Evolutionary conservation across 2,797 vertebrate genomes (phyloP).

Genomic region (Simalia tracyae): DNA sequence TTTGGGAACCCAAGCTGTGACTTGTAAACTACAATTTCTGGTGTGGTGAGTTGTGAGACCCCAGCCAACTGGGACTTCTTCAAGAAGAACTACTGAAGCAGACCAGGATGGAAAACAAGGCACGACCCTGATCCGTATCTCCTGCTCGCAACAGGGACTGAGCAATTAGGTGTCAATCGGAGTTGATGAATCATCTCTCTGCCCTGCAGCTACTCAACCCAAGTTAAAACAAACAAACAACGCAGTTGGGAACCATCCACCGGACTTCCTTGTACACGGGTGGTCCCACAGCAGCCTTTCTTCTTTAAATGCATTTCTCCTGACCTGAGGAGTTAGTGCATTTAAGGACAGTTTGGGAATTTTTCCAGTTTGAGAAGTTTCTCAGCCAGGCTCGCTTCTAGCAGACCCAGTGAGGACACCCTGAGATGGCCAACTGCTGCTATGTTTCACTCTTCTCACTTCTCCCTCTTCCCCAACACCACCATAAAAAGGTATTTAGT

Average conservation of each 20-base stretch:
- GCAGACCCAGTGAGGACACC: constrained; percentile 39
- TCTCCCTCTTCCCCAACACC: neutral
- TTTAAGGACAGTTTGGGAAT: neutral
- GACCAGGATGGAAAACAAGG: neutral
- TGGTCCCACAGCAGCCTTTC: neutral
- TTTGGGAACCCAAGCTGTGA: neutral
- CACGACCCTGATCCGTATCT: too few species aligned
- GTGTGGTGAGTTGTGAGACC: neutral
- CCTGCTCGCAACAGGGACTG: too few species aligned
- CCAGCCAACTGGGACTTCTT: too few species aligned
- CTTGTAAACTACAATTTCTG: neutral
- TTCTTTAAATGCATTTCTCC: neutral
- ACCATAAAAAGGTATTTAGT: neutral
- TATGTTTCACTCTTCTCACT: constrained; percentile 47
- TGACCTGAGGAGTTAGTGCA: neutral
- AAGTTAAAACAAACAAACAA: neutral
- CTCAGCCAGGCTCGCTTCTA: neutral
- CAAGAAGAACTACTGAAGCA: neutral
- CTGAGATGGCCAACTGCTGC: constrained; percentile 60
- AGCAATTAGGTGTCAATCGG: too few species aligned
- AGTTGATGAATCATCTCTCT: neutral
- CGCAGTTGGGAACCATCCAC: neutral
- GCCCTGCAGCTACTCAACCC: neutral
- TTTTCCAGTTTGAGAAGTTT: neutral
- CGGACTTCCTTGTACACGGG: neutral